Evolutionary conservation across 2,888 invertebrate genomes (phyloP), one percentile per base, ranked within the genome.

Genomic region (Drosophila suboccidentalis): DNA sequence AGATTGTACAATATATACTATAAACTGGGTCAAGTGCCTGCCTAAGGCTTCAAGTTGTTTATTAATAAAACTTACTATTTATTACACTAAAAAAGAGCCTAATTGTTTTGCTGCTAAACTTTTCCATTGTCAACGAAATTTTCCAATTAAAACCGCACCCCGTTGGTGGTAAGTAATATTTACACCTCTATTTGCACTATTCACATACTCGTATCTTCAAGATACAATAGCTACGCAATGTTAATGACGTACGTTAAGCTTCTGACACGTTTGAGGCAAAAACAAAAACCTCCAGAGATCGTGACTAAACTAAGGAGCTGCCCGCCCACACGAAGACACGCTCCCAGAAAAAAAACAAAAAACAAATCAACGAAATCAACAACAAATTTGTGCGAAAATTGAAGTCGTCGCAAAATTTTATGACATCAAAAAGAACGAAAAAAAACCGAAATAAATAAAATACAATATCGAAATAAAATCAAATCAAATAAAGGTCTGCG

Each of bases 401-500:
- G 55, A 82, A 79, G 59, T 61, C 63, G 64, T 75, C 62, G 81
- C 78, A 57, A 61, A 68, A 66, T 58, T 67, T 78, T 77, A 83
- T 74, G 74, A 71, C 68, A 17, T 68, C 22, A 22, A 43, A 26
- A 26, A 22, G 22, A 22, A 4, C n/a, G 15, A 57, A n/a, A 64
- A 60, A 29, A 49, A 51, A 34, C 51, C 36, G 19, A 39, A 50
- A 51, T 43, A 46, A 66, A 67, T 60, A 53, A 68, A 58, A 80
- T 64, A 58, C 61, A 73, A 60, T 58, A 36, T 22, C 39, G 29
- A 75, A 61, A 76, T 74, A 87, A 75, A 84, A 75, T 71, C 62
- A 76, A 82, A 90, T 74, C 71, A 90, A 82, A 85, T 77, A 81
- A 76, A 78, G 69, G 78, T 84, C 71, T 81, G 75, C 66, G 67